A percentile compares a stretch with the other conserved stretches of the same genome.
These are phyloP conservation scores for Stylophora pistillata DNA, from an alignment of 64 coral and sea anemone genomes.

Conservation along the genomic window DNA sequence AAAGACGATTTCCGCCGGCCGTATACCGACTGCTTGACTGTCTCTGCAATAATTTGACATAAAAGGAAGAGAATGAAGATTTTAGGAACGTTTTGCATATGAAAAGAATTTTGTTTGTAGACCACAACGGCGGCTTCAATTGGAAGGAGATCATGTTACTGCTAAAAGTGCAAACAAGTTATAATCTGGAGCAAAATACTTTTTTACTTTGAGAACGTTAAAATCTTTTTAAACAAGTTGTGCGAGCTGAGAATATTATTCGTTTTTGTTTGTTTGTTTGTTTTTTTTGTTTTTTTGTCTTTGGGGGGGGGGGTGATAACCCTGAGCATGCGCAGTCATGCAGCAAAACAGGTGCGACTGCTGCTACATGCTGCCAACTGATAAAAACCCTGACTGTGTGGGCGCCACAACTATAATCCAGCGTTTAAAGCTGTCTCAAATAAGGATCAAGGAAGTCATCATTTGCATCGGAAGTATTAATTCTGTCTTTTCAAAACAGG, in stretches of 20 bases:
- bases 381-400: background rate
- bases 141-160: background rate
- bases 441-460: background rate
- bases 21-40: background rate
- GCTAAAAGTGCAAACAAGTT: background rate
- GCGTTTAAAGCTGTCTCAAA: background rate
- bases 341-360: background rate
- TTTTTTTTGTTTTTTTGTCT: too few relatives aligned
- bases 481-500: background rate
- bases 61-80: background rate
- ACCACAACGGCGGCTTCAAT: background rate
- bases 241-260: background rate
- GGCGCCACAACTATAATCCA: background rate
- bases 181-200: background rate
- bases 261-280: background rate
- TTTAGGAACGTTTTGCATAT: slow-evolving; percentile 13
- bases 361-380: background rate
- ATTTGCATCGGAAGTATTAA: background rate
- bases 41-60: background rate
- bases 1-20: too few relatives aligned
- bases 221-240: background rate
- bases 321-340: background rate
- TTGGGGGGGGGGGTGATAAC: too few relatives aligned
- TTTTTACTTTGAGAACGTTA: background rate
- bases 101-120: background rate